Evolutionary conservation across 1,140 invertebrate genomes (phyloP).

Genomic region (Drosophila quadrilineata): DNA sequence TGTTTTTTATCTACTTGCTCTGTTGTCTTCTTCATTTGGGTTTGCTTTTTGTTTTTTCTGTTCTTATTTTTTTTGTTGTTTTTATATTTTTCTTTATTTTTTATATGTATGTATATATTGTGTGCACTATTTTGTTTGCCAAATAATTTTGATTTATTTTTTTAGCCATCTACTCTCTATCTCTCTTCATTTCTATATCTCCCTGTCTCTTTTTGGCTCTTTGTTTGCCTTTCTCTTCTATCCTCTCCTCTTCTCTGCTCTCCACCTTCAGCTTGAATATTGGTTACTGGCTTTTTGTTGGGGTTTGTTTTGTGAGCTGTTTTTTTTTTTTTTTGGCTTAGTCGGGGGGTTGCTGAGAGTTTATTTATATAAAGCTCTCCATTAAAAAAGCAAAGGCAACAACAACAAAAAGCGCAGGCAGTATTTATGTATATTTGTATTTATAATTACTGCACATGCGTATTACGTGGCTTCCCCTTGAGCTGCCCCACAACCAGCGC

Average conservation of each 20-base stretch:
- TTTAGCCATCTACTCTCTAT: conserved; percentile 13
- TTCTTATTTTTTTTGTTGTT: conserved; percentile 12
- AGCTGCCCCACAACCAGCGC: too few species aligned
- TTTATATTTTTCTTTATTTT: too few species aligned
- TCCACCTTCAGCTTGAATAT: not conserved
- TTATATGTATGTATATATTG: too few species aligned
- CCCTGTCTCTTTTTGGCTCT: too few species aligned
- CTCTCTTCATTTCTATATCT: too few species aligned
- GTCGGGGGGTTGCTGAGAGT: conserved; percentile 58
- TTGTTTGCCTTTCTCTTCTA: too few species aligned
- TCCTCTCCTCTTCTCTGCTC: not conserved
- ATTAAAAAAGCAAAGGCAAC: conserved; percentile 68
- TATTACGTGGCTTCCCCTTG: conserved; percentile 50
- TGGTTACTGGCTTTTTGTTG: conserved; percentile 14
- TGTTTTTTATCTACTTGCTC: conserved; percentile 62
- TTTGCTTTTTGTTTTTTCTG: conserved; percentile 3
- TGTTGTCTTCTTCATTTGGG: conserved; percentile 3
- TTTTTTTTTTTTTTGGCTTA: conserved; percentile 12
- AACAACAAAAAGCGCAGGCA: conserved; percentile 10
- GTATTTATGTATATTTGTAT: conserved; percentile 79
- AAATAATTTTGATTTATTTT: conserved; percentile 80
- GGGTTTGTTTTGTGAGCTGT: not conserved
- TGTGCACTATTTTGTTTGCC: conserved; percentile 65
- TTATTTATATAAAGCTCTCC: conserved; percentile 79
- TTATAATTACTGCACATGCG: conserved; percentile 80